Conservation (phyloP, 2,797 vertebrate species). For the Cheirogaleus major region DNA sequence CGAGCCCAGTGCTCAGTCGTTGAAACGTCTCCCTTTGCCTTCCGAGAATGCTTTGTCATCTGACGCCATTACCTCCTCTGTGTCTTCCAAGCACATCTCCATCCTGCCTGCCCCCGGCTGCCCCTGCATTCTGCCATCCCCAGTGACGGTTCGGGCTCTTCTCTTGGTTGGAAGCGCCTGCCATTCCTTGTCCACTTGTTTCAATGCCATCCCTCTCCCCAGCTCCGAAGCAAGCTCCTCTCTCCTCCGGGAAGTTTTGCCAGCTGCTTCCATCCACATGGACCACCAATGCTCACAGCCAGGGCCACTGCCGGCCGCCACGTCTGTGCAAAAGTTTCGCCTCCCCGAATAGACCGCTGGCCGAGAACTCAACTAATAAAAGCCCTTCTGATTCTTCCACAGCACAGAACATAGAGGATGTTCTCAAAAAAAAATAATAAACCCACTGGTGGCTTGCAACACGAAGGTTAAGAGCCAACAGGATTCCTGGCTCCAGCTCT, state of each 20-base stretch:
- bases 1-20: neutral
- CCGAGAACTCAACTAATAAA: neutral
- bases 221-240: neutral
- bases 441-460: neutral
- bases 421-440: neutral
- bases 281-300: neutral
- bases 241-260: neutral
- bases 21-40: neutral
- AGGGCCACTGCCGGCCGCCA: neutral
- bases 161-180: neutral
- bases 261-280: neutral
- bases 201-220: neutral
- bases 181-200: neutral
- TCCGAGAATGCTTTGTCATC: neutral
- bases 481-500: neutral
- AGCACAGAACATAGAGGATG: neutral
- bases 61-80: neutral
- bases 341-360: neutral
- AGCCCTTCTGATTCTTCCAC: neutral
- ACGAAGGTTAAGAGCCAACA: neutral
- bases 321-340: neutral
- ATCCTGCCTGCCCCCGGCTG: neutral
- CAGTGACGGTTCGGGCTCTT: neutral
- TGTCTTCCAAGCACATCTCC: neutral
- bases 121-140: neutral